These are phyloP conservation scores for Seriola quinqueradiata DNA, from an alignment of 2,113 vertebrate genomes.

Conservation along the genomic window DNA sequence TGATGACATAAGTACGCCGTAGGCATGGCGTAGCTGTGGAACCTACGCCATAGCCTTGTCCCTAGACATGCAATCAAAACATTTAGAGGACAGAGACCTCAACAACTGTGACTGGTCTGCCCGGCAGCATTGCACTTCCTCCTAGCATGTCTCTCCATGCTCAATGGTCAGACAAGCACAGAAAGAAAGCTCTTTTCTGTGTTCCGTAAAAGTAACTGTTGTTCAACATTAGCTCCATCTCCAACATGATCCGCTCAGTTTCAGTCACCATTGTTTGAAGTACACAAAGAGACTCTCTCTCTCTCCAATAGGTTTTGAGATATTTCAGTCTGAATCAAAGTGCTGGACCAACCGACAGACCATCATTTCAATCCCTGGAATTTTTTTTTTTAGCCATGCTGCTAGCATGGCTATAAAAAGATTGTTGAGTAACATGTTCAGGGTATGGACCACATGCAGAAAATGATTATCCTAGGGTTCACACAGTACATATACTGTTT, in stretches of 20 bases:
- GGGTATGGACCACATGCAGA: slow-evolving; percentile 3
- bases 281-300: neutral
- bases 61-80: no score
- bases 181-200: no score
- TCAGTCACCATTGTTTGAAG: neutral
- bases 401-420: neutral
- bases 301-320: neutral
- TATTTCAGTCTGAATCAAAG: neutral
- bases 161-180: no score
- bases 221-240: neutral
- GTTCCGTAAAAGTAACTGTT: neutral
- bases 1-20: no score
- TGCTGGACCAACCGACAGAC: neutral
- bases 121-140: no score
- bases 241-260: neutral
- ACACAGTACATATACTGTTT: neutral
- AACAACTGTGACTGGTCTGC: no score
- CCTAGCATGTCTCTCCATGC: no score
- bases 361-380: neutral
- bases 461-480: neutral
- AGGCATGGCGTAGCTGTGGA: no score
- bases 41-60: no score
- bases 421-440: neutral
- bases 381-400: neutral
- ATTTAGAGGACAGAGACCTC: no score